Percentiles rank a stretch among this genome's conserved stretches.
These are phyloP conservation scores for Lacerta viridis DNA, from an alignment of 2,797 vertebrate genomes.

Conservation along the genomic window DNA sequence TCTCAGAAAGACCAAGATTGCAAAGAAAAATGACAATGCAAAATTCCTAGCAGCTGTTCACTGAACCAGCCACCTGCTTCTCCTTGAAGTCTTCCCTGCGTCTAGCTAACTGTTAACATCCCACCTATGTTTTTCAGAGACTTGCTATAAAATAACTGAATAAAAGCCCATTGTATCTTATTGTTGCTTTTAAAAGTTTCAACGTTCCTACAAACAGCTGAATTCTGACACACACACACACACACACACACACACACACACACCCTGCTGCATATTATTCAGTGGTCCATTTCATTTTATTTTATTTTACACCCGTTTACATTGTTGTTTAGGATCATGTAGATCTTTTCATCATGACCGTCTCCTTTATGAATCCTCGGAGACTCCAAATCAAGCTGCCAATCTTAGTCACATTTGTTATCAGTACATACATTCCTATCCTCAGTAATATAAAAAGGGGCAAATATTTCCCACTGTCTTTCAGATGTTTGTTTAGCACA, in stretches of 20 bases:
- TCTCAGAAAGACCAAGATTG: background rate
- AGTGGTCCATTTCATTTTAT: background rate
- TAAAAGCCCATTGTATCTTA: background rate
- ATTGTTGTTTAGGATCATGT: background rate
- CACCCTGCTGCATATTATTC: background rate
- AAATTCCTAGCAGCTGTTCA: slow-evolving; percentile 25
- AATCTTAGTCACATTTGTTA: slow-evolving; percentile 18
- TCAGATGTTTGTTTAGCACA: background rate
- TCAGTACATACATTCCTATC: slow-evolving; percentile 1
- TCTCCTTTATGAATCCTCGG: background rate
- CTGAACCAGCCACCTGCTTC: slow-evolving; percentile 21
- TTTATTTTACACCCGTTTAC: slow-evolving; percentile 3
- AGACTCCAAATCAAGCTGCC: slow-evolving; percentile 12
- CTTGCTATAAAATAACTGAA: background rate
- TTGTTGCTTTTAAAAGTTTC: background rate
- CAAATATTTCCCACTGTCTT: background rate
- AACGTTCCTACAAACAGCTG: background rate
- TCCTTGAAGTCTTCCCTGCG: slow-evolving; percentile 2
- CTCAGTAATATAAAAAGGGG: background rate
- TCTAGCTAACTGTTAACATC: slow-evolving; percentile 9
- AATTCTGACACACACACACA: background rate
- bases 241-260: background rate
- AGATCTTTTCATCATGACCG: background rate
- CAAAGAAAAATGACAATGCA: slow-evolving; percentile 31
- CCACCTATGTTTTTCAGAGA: background rate